Percentiles rank a stretch among this genome's conserved stretches.
phyloP scores from a whole-genome alignment of 1,140 invertebrate species.

The Agrypnia vestita region DNA sequence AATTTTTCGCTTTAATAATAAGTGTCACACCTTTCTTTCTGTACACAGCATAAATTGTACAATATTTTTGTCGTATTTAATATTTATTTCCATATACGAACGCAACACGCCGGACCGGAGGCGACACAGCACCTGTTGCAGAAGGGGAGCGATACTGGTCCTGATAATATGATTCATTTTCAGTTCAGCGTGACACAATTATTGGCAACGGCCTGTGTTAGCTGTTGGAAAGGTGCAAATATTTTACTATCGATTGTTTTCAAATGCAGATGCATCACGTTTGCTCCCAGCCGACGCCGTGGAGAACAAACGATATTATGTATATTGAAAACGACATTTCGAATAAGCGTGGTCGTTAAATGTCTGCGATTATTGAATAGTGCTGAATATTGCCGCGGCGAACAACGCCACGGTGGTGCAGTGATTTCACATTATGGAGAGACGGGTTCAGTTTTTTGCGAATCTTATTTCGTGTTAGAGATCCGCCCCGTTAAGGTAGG shows the following conservation, averaged over 20 bases:
- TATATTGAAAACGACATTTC: conserved; percentile 22
- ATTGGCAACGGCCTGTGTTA: neutral
- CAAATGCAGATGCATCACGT: conserved; percentile 36
- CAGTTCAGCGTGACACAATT: conserved; percentile 15
- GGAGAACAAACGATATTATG: conserved; percentile 2
- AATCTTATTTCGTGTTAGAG: no score
- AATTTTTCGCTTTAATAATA: no score
- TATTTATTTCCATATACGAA: neutral
- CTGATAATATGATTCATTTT: neutral
- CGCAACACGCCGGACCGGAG: neutral
- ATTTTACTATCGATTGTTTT: conserved; percentile 39
- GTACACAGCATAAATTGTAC: no score
- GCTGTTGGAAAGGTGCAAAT: conserved; percentile 17
- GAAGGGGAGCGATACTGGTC: neutral
- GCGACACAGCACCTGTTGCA: neutral
- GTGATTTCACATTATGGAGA: no score
- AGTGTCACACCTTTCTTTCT: no score
- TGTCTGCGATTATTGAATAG: conserved; percentile 24
- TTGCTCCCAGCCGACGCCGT: neutral
- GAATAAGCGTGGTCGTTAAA: conserved; percentile 35
- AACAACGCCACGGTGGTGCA: no score
- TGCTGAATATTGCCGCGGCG: neutral
- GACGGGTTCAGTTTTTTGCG: no score
- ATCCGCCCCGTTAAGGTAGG: no score
- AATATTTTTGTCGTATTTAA: neutral